Conservation (phyloP, 2,113 vertebrate genomes). For the Cynocephalus volans region DNA sequence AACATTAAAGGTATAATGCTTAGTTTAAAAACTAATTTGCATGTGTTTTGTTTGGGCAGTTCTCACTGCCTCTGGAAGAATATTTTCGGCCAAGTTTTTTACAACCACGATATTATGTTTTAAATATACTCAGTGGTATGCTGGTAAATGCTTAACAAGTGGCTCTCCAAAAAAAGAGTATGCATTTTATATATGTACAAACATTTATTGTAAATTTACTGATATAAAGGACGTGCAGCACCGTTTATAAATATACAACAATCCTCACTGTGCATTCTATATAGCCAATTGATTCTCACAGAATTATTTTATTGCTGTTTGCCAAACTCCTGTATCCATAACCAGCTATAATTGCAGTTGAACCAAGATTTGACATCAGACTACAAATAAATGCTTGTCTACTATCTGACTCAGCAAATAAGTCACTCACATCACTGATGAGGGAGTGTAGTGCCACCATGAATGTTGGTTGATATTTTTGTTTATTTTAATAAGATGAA, state of each 20-base stretch:
- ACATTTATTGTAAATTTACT: background rate
- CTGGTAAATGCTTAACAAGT: background rate
- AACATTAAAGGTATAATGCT: background rate
- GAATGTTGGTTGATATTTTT: background rate
- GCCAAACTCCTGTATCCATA: background rate
- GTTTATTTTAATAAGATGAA: background rate
- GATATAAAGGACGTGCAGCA: background rate
- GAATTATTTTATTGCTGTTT: background rate
- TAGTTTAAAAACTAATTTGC: background rate
- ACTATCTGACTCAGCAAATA: background rate
- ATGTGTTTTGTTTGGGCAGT: background rate
- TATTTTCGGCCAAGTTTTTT: background rate
- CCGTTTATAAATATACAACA: background rate
- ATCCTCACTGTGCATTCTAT: background rate
- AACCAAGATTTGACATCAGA: background rate
- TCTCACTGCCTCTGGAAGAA: background rate
- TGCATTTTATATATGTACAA: background rate
- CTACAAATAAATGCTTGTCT: background rate
- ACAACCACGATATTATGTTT: background rate
- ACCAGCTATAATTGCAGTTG: background rate
- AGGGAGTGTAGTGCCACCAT: background rate
- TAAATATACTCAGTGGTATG: background rate
- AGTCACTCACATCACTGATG: background rate
- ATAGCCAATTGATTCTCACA: background rate
- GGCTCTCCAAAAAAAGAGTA: background rate